Evolutionary conservation across 2,113 vertebrate species (phyloP).

Genomic region (Anolis carolinensis): DNA sequence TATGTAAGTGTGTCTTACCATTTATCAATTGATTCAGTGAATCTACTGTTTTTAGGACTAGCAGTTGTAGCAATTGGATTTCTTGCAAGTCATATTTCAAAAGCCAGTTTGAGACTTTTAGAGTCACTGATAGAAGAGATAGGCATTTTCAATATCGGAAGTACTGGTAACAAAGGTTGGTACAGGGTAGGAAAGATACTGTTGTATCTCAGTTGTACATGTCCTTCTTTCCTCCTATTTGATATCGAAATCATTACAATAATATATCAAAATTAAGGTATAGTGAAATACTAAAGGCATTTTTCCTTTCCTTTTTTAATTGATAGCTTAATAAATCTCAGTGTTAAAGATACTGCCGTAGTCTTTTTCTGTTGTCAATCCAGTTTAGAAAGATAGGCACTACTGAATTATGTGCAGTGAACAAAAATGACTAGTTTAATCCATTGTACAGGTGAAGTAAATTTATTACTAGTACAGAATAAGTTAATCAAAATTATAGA

Average conservation of each 20-base stretch:
- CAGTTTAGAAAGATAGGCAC: not conserved
- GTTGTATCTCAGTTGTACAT: not conserved
- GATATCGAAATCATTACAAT: not conserved
- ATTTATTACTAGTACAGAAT: not conserved
- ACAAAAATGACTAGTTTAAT: conserved; percentile 10
- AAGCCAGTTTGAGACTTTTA: no score
- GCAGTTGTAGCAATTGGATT: no score
- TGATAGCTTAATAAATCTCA: no score
- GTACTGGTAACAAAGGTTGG: conserved; percentile 20
- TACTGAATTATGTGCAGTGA: not conserved
- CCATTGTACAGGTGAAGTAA: not conserved
- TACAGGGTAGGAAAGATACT: not conserved
- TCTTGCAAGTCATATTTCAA: no score
- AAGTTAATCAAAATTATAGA: no score
- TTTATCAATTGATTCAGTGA: no score
- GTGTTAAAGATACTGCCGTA: not conserved
- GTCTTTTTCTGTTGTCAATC: conserved; percentile 18
- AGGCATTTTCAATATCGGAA: not conserved
- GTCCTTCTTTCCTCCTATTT: not conserved
- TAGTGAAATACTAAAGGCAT: not conserved
- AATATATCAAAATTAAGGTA: conserved; percentile 53
- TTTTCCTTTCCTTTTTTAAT: conserved; percentile 1
- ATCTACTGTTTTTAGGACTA: no score
- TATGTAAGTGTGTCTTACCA: no score
- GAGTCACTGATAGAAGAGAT: no score